Percentiles rank a stretch among this genome's conserved stretches.
phyloP scores from a whole-genome alignment of 2,888 invertebrate species.

The Phymatocera aterrima region DNA sequence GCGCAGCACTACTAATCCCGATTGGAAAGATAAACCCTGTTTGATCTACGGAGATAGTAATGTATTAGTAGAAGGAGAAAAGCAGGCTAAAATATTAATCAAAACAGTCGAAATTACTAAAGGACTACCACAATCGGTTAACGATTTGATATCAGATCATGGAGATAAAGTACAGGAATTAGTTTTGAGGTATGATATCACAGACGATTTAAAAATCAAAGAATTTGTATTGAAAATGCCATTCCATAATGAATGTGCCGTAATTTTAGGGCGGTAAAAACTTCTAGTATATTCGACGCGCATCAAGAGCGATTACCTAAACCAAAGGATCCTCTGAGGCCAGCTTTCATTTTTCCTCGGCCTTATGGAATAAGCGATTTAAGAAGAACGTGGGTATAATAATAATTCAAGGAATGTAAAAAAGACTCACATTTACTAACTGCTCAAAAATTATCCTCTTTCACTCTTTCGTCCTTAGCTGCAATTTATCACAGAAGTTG shows the following conservation, averaged over 20 bases:
- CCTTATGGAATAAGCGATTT: slow-evolving; percentile 84
- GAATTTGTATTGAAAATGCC: too few species aligned
- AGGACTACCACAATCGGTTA: slow-evolving; percentile 79
- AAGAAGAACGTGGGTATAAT: slow-evolving; percentile 81
- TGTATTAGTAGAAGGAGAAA: slow-evolving; percentile 83
- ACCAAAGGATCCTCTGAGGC: slow-evolving; percentile 82
- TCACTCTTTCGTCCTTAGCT: slow-evolving; percentile 74
- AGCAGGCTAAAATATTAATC: slow-evolving; percentile 89
- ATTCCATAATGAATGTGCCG: background rate
- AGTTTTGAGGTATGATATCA: slow-evolving; percentile 80
- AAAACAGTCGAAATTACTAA: slow-evolving; percentile 83
- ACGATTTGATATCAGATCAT: slow-evolving; percentile 71
- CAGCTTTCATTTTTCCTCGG: slow-evolving; percentile 84
- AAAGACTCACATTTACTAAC: background rate
- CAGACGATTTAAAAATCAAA: too few species aligned
- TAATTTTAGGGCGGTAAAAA: slow-evolving; percentile 76
- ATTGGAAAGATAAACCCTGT: slow-evolving; percentile 81
- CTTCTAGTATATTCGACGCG: slow-evolving; percentile 85
- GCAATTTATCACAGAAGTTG: slow-evolving; percentile 81
- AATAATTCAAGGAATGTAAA: slow-evolving; percentile 1
- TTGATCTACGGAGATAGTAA: slow-evolving; percentile 79
- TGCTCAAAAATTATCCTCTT: background rate
- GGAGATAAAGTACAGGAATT: slow-evolving; percentile 75
- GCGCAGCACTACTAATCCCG: slow-evolving; percentile 80
- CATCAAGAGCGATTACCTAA: slow-evolving; percentile 87